Conservation (phyloP, 1,140 invertebrate genomes). For the Apolygus lucorum region DNA sequence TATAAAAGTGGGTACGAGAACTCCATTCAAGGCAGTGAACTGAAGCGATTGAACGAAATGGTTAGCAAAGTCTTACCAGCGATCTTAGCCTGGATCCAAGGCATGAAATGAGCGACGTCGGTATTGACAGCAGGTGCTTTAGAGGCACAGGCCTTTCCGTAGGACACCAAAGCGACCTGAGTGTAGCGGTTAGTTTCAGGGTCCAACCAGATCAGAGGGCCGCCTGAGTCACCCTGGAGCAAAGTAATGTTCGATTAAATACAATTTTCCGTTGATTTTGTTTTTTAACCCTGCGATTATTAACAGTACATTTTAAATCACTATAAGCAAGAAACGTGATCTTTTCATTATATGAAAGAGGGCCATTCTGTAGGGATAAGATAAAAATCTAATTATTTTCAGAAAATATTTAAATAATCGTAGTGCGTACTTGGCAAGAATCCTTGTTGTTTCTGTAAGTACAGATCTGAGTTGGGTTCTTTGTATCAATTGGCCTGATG, state of each 20-base stretch:
- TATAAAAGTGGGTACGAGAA: too few relatives aligned
- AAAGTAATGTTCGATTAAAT: too few relatives aligned
- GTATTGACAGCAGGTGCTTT: constrained; percentile 45
- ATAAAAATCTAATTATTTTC: too few relatives aligned
- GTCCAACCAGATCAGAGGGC: constrained; percentile 52
- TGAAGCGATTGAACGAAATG: background rate
- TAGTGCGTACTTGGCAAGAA: constrained; percentile 48
- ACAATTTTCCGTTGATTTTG: too few relatives aligned
- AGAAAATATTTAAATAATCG: too few relatives aligned
- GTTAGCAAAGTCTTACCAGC: constrained; percentile 35
- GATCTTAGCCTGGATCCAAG: constrained; percentile 45
- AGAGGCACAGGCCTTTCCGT: constrained; percentile 45
- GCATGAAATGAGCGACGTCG: constrained; percentile 42
- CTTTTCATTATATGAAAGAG: too few relatives aligned
- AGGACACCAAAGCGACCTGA: constrained; percentile 48
- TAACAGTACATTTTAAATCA: too few relatives aligned
- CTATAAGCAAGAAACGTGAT: too few relatives aligned
- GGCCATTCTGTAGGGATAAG: too few relatives aligned
- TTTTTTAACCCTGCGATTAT: too few relatives aligned
- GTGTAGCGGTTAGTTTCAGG: constrained; percentile 40
- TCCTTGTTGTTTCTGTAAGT: constrained; percentile 53
- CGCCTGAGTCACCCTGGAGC: constrained; percentile 56
- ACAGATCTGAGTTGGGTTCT: constrained; percentile 50
- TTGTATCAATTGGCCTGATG: constrained; percentile 21
- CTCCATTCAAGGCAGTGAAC: too few relatives aligned